Conservation (phyloP, 2,113 vertebrate species). For the Epinephelus cyanopodus region DNA sequence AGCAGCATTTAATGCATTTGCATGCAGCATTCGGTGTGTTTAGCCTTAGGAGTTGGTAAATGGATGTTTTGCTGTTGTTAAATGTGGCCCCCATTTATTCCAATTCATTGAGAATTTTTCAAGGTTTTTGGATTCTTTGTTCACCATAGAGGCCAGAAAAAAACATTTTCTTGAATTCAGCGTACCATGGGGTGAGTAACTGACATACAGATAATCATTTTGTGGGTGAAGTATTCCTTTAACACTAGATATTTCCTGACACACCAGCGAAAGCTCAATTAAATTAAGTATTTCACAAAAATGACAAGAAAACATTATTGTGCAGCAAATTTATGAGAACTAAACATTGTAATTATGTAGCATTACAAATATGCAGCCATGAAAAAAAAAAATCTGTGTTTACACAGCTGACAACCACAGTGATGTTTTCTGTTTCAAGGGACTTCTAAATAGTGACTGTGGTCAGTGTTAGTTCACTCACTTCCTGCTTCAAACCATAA, state of each 20-base stretch:
- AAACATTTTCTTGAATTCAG: too few relatives aligned
- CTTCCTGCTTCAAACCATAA: not conserved
- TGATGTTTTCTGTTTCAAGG: not conserved
- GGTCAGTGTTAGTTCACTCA: not conserved
- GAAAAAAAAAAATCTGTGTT: not conserved
- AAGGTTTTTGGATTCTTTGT: too few relatives aligned
- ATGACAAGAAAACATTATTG: not conserved
- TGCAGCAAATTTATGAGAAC: not conserved
- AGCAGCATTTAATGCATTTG: too few relatives aligned
- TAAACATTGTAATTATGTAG: not conserved
- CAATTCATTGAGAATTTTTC: too few relatives aligned
- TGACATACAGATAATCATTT: too few relatives aligned
- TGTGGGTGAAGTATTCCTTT: too few relatives aligned
- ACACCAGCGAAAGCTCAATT: not conserved
- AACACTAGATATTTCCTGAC: not conserved
- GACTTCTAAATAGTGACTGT: slow-evolving; percentile 1
- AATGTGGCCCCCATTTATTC: too few relatives aligned
- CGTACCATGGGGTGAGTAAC: too few relatives aligned
- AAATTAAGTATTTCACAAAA: not conserved
- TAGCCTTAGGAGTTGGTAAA: too few relatives aligned
- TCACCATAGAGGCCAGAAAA: too few relatives aligned
- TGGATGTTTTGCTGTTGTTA: too few relatives aligned
- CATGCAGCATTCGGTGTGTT: too few relatives aligned
- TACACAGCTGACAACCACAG: not conserved
- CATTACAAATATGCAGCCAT: not conserved